Percentiles rank a stretch among this genome's conserved stretches.
Conservation (phyloP, 2,113 vertebrate genomes). For the Cynopterus brachyotis region DNA sequence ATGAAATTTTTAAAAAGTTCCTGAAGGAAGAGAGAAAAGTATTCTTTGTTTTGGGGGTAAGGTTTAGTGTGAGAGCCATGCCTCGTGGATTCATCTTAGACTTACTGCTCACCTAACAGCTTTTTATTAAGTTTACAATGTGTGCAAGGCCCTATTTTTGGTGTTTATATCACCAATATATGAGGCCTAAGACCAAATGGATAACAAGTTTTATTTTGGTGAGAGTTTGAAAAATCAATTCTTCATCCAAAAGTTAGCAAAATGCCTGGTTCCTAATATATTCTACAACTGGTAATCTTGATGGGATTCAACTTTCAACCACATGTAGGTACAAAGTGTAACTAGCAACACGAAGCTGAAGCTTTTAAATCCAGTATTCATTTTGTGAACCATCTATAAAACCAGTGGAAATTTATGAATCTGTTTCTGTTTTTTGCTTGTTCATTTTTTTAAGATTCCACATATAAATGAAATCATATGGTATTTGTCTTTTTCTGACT, state of each 20-base stretch:
- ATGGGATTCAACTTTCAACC: neutral
- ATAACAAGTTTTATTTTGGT: neutral
- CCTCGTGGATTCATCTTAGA: neutral
- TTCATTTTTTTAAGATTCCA: too few relatives aligned
- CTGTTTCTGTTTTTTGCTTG: too few relatives aligned
- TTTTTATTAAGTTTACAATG: constrained; percentile 3
- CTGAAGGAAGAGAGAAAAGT: neutral
- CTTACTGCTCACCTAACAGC: neutral
- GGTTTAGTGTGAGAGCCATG: neutral
- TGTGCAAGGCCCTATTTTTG: neutral
- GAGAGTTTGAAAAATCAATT: neutral
- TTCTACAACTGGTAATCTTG: neutral
- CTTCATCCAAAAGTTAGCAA: neutral
- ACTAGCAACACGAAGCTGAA: neutral
- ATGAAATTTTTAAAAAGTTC: neutral
- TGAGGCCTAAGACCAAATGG: neutral
- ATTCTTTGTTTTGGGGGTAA: neutral
- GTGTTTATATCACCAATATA: neutral
- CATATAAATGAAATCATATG: too few relatives aligned
- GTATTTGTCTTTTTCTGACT: too few relatives aligned
- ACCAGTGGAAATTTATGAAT: neutral
- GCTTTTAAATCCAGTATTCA: neutral
- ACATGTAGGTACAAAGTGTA: neutral
- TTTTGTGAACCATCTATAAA: neutral
- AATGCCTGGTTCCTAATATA: neutral